These are phyloP conservation scores for Drosophila equinoxialis DNA, from an alignment of 1,140 invertebrate genomes.

Conservation along the genomic window DNA sequence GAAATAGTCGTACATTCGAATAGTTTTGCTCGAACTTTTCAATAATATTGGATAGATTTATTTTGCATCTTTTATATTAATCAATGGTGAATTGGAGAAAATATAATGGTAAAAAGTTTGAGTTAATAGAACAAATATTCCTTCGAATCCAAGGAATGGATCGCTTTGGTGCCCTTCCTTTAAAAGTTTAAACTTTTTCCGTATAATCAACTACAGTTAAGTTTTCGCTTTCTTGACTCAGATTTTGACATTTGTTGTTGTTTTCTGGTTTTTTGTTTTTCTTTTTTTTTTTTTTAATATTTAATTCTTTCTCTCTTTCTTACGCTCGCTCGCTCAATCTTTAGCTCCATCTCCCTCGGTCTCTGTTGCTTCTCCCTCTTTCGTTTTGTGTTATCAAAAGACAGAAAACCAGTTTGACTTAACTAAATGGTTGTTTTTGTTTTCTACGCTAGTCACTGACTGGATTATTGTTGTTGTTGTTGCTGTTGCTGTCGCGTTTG, in stretches of 20 bases:
- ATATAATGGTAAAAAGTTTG: no score
- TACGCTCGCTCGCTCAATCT: not conserved
- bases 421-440: conserved; percentile 36
- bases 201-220: conserved; percentile 43
- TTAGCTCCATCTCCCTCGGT: not conserved
- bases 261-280: conserved; percentile 45
- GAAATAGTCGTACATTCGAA: no score
- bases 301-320: no score
- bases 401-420: conserved; percentile 59
- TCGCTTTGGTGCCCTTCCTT: no score
- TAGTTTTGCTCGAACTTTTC: no score
- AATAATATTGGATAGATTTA: no score
- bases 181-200: not conserved
- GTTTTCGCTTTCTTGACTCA: conserved; percentile 49
- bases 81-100: no score
- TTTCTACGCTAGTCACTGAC: conserved; percentile 7
- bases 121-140: no score
- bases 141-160: no score
- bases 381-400: conserved; percentile 32
- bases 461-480: conserved; percentile 18
- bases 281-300: not conserved
- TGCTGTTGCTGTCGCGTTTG: conserved; percentile 33
- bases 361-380: not conserved
- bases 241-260: conserved; percentile 24
- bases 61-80: no score